A percentile compares a stretch with the other conserved stretches of the same genome.
Evolutionary conservation across 2,113 vertebrate species (phyloP).

Genomic region (Columbina picui): DNA sequence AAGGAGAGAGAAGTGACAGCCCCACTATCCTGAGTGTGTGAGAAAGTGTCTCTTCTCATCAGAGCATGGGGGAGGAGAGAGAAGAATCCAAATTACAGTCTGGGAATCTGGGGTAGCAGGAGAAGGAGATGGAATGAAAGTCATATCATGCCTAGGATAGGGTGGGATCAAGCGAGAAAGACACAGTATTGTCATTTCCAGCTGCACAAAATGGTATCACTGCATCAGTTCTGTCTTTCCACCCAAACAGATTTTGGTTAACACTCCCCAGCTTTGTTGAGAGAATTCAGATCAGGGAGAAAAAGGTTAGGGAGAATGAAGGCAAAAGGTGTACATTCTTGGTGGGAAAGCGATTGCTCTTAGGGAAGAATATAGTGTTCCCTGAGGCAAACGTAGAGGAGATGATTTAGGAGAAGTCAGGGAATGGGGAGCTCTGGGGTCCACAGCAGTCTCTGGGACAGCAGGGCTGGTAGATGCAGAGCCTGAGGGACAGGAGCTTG

Average conservation of each 20-base stretch:
- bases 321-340: background rate
- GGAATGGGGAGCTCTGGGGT: background rate
- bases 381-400: background rate
- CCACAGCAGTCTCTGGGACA: background rate
- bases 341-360: background rate
- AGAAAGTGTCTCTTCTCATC: background rate
- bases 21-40: background rate
- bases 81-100: background rate
- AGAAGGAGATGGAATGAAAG: background rate
- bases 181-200: background rate
- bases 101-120: background rate
- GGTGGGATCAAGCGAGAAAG: background rate
- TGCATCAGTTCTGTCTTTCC: background rate
- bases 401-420: background rate
- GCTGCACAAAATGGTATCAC: background rate
- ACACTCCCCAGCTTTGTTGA: background rate
- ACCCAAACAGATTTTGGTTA: background rate
- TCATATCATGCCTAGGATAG: background rate
- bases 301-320: background rate
- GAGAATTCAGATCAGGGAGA: background rate
- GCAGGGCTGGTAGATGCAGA: background rate
- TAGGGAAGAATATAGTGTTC: background rate
- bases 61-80: background rate
- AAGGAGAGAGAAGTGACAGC: background rate
- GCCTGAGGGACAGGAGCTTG: background rate